Conservation (phyloP, 2,888 invertebrate species). For the Lasioglossum villosulum region DNA sequence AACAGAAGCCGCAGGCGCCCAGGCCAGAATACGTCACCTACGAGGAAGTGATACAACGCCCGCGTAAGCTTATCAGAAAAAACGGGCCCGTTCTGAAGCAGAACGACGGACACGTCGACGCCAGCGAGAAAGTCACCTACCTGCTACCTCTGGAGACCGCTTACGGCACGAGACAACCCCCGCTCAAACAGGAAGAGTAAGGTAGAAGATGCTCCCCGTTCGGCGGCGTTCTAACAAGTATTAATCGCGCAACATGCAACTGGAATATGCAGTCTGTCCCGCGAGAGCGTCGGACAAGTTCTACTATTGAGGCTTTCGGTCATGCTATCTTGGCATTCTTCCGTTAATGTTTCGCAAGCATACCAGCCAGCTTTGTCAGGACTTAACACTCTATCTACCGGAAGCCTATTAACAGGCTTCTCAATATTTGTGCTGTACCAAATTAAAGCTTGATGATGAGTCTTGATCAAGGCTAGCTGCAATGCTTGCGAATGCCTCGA, state of each 20-base stretch:
- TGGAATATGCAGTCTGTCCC: conserved; percentile 2
- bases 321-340: not conserved
- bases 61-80: conserved; percentile 77
- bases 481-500: conserved; percentile 1
- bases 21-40: conserved; percentile 79
- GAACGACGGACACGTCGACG: conserved; percentile 67
- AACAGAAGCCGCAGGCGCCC: conserved; percentile 72
- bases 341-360: not conserved
- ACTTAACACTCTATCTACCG: not conserved
- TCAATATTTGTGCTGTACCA: not conserved
- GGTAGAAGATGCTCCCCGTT: conserved; percentile 7
- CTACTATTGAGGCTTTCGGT: not conserved
- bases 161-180: conserved; percentile 76
- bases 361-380: not conserved
- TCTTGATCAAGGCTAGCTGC: not conserved
- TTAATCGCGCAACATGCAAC: conserved; percentile 30
- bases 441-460: not conserved
- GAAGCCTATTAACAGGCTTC: not conserved
- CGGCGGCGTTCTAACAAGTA: conserved; percentile 21
- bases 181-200: conserved; percentile 57
- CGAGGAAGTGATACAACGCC: conserved; percentile 75
- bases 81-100: conserved; percentile 76
- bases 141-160: conserved; percentile 79
- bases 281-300: not conserved
- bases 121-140: conserved; percentile 79